Percentiles rank a stretch among this genome's conserved stretches.
Evolutionary conservation across 1,140 invertebrate species (phyloP).

Genomic region (Drosophila persimilis): DNA sequence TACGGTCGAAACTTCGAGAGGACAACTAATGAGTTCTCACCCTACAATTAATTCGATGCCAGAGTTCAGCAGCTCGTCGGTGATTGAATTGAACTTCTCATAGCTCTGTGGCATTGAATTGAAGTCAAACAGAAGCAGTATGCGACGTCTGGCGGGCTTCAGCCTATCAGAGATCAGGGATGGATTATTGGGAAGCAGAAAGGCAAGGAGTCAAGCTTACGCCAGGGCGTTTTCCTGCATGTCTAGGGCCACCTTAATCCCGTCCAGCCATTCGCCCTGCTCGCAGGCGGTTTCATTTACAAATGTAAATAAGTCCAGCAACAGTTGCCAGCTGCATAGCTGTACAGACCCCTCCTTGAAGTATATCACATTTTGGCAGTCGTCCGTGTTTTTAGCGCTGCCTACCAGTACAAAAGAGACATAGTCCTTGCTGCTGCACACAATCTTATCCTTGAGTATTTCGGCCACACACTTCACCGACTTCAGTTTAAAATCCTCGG

Average conservation of each 20-base stretch:
- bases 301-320: constrained; percentile 57
- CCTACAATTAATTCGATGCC: constrained; percentile 68
- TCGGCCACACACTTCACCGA: constrained; percentile 60
- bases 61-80: constrained; percentile 21
- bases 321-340: constrained; percentile 64
- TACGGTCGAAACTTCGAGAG: background rate
- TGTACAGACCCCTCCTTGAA: constrained; percentile 2
- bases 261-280: constrained; percentile 70
- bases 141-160: constrained; percentile 42
- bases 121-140: constrained; percentile 75
- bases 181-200: background rate
- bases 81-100: constrained; percentile 39
- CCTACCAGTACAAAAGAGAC: constrained; percentile 76
- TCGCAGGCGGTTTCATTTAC: constrained; percentile 53
- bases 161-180: background rate
- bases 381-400: background rate
- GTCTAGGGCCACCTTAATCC: constrained; percentile 46
- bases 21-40: constrained; percentile 27
- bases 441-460: constrained; percentile 75
- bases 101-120: constrained; percentile 55
- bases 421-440: constrained; percentile 65
- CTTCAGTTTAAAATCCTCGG: constrained; percentile 68
- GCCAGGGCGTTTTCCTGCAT: constrained; percentile 29
- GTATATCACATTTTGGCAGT: constrained; percentile 45
- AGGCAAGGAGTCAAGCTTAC: constrained; percentile 28